These are phyloP conservation scores for Penaeus chinensis DNA, from an alignment of 1,140 invertebrate species.

Conservation along the genomic window DNA sequence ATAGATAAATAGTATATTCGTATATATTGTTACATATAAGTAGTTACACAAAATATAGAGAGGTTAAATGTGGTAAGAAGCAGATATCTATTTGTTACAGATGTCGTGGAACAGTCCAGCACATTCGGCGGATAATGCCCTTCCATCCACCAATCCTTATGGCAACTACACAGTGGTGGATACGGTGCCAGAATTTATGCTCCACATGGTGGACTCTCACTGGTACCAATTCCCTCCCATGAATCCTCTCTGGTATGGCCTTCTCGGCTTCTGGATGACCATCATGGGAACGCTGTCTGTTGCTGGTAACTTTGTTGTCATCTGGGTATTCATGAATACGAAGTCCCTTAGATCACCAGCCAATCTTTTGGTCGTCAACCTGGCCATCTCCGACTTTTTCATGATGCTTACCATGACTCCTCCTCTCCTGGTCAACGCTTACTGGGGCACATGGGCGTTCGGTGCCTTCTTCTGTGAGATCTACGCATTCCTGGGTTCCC, in stretches of 20 bases:
- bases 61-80: too few relatives aligned
- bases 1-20: too few relatives aligned
- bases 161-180: slow-evolving; percentile 26
- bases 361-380: slow-evolving; percentile 86
- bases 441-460: slow-evolving; percentile 63
- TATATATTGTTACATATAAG: too few relatives aligned
- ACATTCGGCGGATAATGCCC: too few relatives aligned
- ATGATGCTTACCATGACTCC: slow-evolving; percentile 77
- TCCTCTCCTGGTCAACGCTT: slow-evolving; percentile 84
- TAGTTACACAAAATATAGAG: too few relatives aligned
- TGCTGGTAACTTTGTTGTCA: slow-evolving; percentile 84
- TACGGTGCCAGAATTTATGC: slow-evolving; percentile 67
- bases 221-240: slow-evolving; percentile 77
- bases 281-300: slow-evolving; percentile 79
- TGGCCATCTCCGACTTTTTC: slow-evolving; percentile 87
- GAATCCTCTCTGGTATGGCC: slow-evolving; percentile 82
- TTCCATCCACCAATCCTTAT: slow-evolving; percentile 28
- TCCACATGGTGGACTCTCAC: background rate
- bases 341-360: slow-evolving; percentile 83
- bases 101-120: too few relatives aligned
- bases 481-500: slow-evolving; percentile 79
- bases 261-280: slow-evolving; percentile 81
- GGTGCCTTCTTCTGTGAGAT: slow-evolving; percentile 84
- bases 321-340: slow-evolving; percentile 85
- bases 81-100: too few relatives aligned